Base-by-base conservation (phyloP, 2,888 invertebrate species). In the Eretmocerus hayati region DNA sequence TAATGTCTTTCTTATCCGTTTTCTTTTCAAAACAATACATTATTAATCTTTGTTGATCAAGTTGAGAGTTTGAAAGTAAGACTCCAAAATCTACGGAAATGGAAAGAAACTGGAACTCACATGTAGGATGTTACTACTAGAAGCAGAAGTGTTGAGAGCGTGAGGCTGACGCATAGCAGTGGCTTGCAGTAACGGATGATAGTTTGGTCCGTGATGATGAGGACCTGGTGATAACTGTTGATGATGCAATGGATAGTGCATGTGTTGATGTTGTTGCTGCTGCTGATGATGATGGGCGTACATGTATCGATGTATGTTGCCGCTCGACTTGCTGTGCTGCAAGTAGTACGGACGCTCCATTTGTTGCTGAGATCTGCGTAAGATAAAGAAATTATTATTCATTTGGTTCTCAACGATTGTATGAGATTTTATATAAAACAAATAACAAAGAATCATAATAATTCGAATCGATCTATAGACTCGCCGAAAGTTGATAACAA, bases 251-350 rank as follows among this genome's bases (percentile, higher is more conserved):
- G 57, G 47, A 46, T 55, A 58, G 20, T 51, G 55, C 30, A 53
- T 13, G 50, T 23, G 23, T 6, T 9, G 6, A 26, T 26, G 67
- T 66, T 40, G 74, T 54, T 75, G 75, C 56, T 75, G 69, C 57
- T 75, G 75, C 61, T 79, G 80, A 63, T 85, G 82, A 59, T 86
- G 76, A 45, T 71, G 67, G 62, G 63, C 58, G 43, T 66, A 67
- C 44, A 68, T 54, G 47, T 67, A 67, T 8, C 68, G 64, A 31
- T 71, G 66, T 13, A 89, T 81, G 59, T 85, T 88, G 52, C 83
- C 83, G 59, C 77, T 78, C 22, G 85, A 85, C 56, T 84, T 83
- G 58, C 85, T 85, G 69, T 84, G 81, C 66, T 81, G 80, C 48
- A 82, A 72, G 52, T 67, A 66, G 56, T 65, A 68, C 31, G 66